Conservation (phyloP, 2,113 vertebrate genomes). For the Paramisgurnus dabryanus region DNA sequence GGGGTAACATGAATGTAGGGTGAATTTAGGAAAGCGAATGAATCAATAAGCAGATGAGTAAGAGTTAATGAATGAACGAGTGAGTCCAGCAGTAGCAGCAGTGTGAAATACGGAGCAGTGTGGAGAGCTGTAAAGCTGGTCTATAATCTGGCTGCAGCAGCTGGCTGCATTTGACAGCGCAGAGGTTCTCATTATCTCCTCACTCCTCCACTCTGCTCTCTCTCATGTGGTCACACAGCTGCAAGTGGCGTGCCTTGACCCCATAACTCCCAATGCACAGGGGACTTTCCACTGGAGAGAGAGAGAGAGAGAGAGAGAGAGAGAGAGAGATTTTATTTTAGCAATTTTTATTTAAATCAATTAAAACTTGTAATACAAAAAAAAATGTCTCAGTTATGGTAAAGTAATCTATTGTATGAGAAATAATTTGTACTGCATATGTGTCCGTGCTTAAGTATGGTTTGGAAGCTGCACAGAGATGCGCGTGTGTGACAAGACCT, state of each 20-base stretch:
- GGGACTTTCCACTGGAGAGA: conserved; percentile 74
- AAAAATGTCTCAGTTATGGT: no score
- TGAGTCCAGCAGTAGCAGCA: conserved; percentile 13
- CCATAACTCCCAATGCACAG: conserved; percentile 67
- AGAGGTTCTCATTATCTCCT: conserved; percentile 79
- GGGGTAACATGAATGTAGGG: neutral
- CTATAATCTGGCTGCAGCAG: conserved; percentile 78
- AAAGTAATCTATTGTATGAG: no score
- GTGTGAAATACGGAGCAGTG: conserved; percentile 40
- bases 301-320: conserved; percentile 39
- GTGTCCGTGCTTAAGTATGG: no score
- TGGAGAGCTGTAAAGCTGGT: conserved; percentile 63
- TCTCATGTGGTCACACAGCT: conserved; percentile 82
- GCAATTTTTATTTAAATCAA: no score
- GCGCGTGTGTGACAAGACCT: no score
- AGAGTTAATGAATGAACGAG: neutral
- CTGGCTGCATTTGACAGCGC: conserved; percentile 75
- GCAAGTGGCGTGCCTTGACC: conserved; percentile 76
- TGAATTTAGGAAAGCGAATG: neutral
- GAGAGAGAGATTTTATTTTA: conserved; percentile 37
- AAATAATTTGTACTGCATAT: no score
- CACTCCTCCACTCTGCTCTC: conserved; percentile 58
- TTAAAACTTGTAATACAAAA: no score
- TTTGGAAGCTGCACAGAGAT: no score
- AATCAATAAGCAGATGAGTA: neutral